Evolutionary conservation across 2,888 invertebrate genomes (phyloP).

Genomic region (Cinara cedri): DNA sequence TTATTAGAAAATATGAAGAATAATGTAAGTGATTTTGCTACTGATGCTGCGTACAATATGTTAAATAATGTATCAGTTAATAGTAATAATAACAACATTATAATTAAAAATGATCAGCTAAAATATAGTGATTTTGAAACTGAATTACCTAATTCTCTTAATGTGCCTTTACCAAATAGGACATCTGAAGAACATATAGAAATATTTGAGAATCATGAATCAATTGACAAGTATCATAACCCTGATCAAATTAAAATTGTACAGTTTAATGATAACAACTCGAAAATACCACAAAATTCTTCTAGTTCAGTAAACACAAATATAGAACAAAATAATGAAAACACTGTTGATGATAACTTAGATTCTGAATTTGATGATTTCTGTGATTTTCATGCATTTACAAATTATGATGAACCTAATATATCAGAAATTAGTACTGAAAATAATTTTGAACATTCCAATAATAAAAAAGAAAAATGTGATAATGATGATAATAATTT

Average conservation of each 20-base stretch:
- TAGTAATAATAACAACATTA: constrained; percentile 29
- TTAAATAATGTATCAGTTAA: constrained; percentile 13
- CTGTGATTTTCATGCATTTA: constrained; percentile 39
- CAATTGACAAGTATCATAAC: neutral
- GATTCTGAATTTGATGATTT: constrained; percentile 46
- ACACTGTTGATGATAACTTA: constrained; percentile 6
- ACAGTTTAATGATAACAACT: constrained; percentile 1
- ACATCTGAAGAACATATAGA: neutral
- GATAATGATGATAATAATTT: neutral
- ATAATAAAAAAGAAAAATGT: neutral
- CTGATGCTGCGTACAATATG: neutral
- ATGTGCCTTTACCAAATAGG: constrained; percentile 29
- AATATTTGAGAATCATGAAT: neutral
- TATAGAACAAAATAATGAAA: neutral
- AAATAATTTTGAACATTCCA: neutral
- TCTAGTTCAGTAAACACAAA: neutral
- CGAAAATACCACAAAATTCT: neutral
- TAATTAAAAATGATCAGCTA: constrained; percentile 17
- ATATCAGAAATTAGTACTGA: neutral
- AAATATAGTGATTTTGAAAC: constrained; percentile 24
- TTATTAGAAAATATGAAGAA: constrained; percentile 7
- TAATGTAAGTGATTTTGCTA: neutral
- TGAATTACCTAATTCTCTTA: neutral
- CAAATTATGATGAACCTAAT: neutral
- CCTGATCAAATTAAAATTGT: neutral